Evolutionary conservation across 2,888 invertebrate genomes (phyloP).

Genomic region (Ryuthela nishihirai): DNA sequence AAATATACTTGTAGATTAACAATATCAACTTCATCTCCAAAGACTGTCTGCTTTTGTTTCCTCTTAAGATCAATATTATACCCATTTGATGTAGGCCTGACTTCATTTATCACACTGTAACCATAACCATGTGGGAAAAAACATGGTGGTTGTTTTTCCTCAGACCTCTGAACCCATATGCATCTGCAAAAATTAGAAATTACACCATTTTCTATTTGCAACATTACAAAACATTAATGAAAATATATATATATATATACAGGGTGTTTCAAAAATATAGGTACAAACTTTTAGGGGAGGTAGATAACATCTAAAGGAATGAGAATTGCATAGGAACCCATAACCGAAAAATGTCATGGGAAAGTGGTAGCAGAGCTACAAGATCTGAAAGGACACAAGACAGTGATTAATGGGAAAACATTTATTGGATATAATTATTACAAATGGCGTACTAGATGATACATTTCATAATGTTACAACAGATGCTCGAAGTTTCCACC

Average conservation of each 20-base stretch:
- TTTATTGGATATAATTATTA: too few relatives aligned
- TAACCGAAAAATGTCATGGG: too few relatives aligned
- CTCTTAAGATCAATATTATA: constrained; percentile 27
- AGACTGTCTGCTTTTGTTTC: constrained; percentile 24
- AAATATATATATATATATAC: background rate
- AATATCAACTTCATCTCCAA: constrained; percentile 27
- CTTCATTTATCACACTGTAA: constrained; percentile 10
- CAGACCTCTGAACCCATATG: constrained; percentile 28
- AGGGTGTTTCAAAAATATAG: background rate
- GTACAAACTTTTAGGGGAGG: too few relatives aligned
- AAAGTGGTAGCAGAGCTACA: too few relatives aligned
- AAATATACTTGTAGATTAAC: constrained; percentile 50
- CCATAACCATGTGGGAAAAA: constrained; percentile 37
- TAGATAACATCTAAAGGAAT: too few relatives aligned
- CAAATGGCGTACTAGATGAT: too few relatives aligned
- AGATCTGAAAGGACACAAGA: too few relatives aligned
- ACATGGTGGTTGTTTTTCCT: constrained; percentile 26
- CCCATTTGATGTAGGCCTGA: constrained; percentile 24
- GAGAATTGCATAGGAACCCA: too few relatives aligned
- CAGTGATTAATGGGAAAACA: too few relatives aligned
- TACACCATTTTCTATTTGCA: background rate
- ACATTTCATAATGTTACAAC: too few relatives aligned
- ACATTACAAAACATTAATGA: background rate
- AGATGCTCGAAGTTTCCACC: too few relatives aligned
- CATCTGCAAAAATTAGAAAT: constrained; percentile 9